Conservation (phyloP, 2,797 vertebrate species). For the Muraenolepis orangiensis region DNA sequence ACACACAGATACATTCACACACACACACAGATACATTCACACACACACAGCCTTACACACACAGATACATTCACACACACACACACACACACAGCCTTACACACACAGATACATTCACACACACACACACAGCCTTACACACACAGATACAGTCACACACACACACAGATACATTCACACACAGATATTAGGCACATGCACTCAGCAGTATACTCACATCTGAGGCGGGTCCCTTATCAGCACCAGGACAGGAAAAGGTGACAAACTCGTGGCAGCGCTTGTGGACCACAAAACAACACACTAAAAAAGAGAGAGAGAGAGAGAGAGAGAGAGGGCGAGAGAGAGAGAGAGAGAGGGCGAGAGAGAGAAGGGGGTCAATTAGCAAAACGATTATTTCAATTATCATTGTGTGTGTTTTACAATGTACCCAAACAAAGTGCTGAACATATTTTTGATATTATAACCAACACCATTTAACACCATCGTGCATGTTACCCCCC, state of each 20-base stretch:
- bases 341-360: neutral
- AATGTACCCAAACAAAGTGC: neutral
- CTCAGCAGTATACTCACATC: conserved; percentile 83
- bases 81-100: too few species aligned
- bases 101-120: neutral
- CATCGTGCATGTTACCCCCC: neutral
- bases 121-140: too few species aligned
- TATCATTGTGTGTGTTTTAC: too few species aligned
- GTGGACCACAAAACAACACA: conserved; percentile 97
- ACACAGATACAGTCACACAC: neutral
- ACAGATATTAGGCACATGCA: neutral
- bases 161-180: neutral
- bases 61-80: neutral
- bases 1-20: too few species aligned
- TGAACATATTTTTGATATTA: neutral
- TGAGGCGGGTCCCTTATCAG: conserved; percentile 91
- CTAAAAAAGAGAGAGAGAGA: conserved; percentile 62
- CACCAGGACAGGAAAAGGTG: conserved; percentile 93
- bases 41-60: neutral
- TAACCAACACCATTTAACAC: neutral
- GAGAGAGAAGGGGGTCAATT: neutral
- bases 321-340: conserved; percentile 9
- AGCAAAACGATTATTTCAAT: too few species aligned
- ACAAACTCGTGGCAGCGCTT: conserved; percentile 98
- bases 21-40: neutral